Percentiles rank a stretch among this genome's conserved stretches.
Conservation (phyloP, 1,140 invertebrate species). For the Temnothorax nylanderi region DNA sequence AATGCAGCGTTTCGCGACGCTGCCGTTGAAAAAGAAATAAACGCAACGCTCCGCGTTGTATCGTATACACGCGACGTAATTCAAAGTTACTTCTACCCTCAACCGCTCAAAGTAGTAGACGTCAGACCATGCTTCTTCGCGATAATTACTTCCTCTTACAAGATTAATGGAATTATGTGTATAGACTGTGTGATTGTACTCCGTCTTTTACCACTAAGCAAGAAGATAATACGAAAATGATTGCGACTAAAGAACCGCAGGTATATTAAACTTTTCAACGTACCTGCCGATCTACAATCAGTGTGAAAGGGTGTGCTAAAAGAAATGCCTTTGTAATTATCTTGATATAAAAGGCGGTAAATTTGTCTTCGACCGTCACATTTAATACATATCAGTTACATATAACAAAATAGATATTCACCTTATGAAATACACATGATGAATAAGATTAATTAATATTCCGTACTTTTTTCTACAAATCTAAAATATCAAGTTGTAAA, state of each 20-base stretch:
- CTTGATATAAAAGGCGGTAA: not conserved
- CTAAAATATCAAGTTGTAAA: not conserved
- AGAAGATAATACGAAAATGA: conserved; percentile 15
- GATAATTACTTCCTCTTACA: conserved; percentile 68
- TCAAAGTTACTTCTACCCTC: conserved; percentile 57
- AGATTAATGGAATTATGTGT: conserved; percentile 65
- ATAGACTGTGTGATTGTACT: conserved; percentile 58
- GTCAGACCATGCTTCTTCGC: conserved; percentile 40
- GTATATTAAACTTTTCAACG: not conserved
- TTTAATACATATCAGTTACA: not conserved
- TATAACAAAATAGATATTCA: not conserved
- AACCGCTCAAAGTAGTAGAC: conserved; percentile 52
- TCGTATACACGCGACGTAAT: conserved; percentile 47
- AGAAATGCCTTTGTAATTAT: not conserved
- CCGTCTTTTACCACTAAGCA: conserved; percentile 51
- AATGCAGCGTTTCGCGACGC: not conserved
- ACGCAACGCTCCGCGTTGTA: not conserved
- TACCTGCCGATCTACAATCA: not conserved
- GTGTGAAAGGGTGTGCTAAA: not conserved
- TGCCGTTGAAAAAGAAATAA: not conserved
- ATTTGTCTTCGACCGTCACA: not conserved
- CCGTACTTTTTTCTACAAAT: not conserved
- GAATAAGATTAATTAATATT: not conserved
- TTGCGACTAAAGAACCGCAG: not conserved
- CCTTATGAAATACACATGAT: not conserved